Evolutionary conservation across 1,140 invertebrate species (phyloP), one percentile per base, ranked within the genome.

Genomic region (Pseudomyrmex flavicornis): DNA sequence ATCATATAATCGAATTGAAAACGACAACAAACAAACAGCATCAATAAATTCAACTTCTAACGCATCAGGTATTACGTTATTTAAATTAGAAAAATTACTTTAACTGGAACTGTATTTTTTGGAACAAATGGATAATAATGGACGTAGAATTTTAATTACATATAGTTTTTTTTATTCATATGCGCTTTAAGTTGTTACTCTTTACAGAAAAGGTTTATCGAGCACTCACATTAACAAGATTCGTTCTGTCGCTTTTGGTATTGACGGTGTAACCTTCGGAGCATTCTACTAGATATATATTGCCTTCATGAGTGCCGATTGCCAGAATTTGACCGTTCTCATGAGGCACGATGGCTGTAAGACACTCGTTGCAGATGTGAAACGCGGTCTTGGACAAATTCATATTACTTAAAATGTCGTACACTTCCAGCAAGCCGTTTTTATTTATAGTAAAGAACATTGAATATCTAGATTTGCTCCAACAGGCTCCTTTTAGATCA

Each of bases 371-470:
- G 74, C 92, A 91, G 35, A 98, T 96, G 94, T 98, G 97, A 46
- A 98, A 96, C 75, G 96, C 97, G 3, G 97, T 95, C 17, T 96
- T 96, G 0, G 98, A 97, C 82, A 96, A 96, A 88, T 96, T 96
- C 88, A 98, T 96, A 89, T 98, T 96, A 85, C 97, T 96, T 44
- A 98, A 92, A 84, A 98, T 94, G 94, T 98, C 97, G 97, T 98
- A 99, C 12, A 97, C 97, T 88, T 98, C 97, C 66, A 99, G 91
- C 74, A 96, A 96, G 0, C 98, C 98, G 90, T 98, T 97, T 92
- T 76, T 86, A 76, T 91, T 91, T 91, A 93, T 92, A 56, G 91
- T 85, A 61, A 92, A 93, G 66, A 93, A 93, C 46, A 92, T 89
- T 15, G 92, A 93, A 63, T 84, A 91, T 62, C 91, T 91, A n/a